A percentile compares a stretch with the other conserved stretches of the same genome.
phyloP scores from a whole-genome alignment of 1,140 invertebrate genomes.

The Potamilus streckersoni region DNA sequence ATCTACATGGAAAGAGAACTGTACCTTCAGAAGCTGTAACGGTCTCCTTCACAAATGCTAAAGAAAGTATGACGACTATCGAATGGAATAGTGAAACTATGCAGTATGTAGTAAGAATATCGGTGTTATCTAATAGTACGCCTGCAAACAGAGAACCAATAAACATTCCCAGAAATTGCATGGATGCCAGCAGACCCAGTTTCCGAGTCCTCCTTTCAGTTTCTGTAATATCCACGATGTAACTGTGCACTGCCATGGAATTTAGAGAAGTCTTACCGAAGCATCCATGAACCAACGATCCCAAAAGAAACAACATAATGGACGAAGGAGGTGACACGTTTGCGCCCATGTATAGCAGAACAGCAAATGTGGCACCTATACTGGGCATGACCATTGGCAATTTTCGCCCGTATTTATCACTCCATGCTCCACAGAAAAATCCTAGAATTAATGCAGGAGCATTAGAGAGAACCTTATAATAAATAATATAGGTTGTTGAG shows the following conservation, averaged over 20 bases:
- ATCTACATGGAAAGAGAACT: conserved; percentile 36
- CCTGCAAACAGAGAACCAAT: conserved; percentile 54
- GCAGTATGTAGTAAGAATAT: conserved; percentile 47
- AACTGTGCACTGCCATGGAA: conserved; percentile 60
- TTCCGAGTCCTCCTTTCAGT: conserved; percentile 41
- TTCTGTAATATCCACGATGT: conserved; percentile 48
- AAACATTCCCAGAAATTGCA: conserved; percentile 62
- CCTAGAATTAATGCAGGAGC: conserved; percentile 53
- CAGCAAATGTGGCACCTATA: conserved; percentile 51
- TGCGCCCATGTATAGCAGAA: conserved; percentile 51
- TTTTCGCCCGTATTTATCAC: conserved; percentile 56
- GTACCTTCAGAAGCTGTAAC: conserved; percentile 36
- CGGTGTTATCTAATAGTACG: conserved; percentile 40
- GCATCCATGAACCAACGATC: conserved; percentile 51
- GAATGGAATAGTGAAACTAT: conserved; percentile 43
- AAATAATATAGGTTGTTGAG: conserved; percentile 53
- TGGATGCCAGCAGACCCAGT: conserved; percentile 53
- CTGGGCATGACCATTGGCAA: conserved; percentile 55
- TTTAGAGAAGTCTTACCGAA: conserved; percentile 59
- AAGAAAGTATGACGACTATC: conserved; percentile 38
- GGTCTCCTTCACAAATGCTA: conserved; percentile 45
- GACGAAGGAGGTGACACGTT: conserved; percentile 33
- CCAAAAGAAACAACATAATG: conserved; percentile 46
- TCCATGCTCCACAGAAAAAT: conserved; percentile 62
- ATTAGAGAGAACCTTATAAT: conserved; percentile 54